phyloP scores from a whole-genome alignment of 1,140 invertebrate genomes.

The Drosophila grimshawi region DNA sequence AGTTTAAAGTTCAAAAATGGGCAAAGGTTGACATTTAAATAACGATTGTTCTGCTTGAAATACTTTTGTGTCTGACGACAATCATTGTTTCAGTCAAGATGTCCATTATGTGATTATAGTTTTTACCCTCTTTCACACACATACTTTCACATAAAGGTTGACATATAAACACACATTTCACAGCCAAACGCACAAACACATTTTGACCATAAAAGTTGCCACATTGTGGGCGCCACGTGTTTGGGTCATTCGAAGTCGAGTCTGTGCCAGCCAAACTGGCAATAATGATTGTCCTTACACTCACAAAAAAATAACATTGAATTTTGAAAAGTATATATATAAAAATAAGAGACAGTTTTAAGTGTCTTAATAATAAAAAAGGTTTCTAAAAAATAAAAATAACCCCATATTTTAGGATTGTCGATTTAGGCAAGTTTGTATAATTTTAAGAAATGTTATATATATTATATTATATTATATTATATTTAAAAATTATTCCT shows the following conservation, averaged over 20 bases:
- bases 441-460: too few relatives aligned
- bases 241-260: constrained; percentile 26
- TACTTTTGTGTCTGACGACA: too few relatives aligned
- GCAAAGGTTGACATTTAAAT: constrained; percentile 11
- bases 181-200: constrained; percentile 1
- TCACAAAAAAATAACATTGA: too few relatives aligned
- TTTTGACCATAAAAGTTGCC: constrained; percentile 53
- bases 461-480: too few relatives aligned
- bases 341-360: too few relatives aligned
- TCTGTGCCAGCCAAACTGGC: not conserved
- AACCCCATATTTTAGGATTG: too few relatives aligned
- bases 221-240: constrained; percentile 38
- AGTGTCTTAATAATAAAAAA: too few relatives aligned
- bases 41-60: not conserved
- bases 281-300: constrained; percentile 11
- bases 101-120: constrained; percentile 42
- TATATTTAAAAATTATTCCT: too few relatives aligned
- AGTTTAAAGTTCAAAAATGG: constrained; percentile 26
- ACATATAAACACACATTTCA: constrained; percentile 23
- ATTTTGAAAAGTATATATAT: too few relatives aligned
- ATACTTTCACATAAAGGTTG: constrained; percentile 13
- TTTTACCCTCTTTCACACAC: too few relatives aligned
- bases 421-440: too few relatives aligned
- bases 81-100: not conserved
- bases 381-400: too few relatives aligned